These are phyloP conservation scores for Hypanus sabinus DNA, from an alignment of 2,113 vertebrate genomes.

Conservation along the genomic window DNA sequence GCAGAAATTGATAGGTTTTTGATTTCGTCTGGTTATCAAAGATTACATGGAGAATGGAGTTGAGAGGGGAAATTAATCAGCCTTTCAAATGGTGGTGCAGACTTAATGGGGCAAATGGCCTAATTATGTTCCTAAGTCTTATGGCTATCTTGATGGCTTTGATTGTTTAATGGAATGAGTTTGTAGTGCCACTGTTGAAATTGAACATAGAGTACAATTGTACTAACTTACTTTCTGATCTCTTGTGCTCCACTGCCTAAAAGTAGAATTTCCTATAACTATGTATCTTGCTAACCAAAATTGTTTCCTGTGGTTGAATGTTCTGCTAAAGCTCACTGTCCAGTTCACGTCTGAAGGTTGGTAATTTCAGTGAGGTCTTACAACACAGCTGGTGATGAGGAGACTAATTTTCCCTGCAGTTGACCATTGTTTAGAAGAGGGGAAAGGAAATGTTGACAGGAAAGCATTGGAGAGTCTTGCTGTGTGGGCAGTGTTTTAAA, in stretches of 20 bases:
- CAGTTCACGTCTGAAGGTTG: neutral
- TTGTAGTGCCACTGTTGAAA: neutral
- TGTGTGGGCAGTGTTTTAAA: neutral
- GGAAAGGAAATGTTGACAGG: neutral
- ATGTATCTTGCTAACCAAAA: neutral
- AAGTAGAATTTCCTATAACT: neutral
- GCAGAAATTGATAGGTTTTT: no score
- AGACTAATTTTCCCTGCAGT: neutral
- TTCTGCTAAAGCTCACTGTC: neutral
- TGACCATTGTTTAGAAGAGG: neutral
- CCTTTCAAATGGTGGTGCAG: no score
- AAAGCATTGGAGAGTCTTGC: neutral
- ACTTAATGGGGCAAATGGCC: no score
- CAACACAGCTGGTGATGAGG: neutral
- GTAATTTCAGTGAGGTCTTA: neutral
- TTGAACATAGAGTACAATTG: neutral
- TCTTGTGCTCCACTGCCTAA: neutral
- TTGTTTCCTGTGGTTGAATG: neutral
- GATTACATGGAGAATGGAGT: no score
- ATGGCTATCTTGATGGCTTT: neutral
- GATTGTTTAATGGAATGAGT: neutral
- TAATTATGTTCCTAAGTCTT: no score
- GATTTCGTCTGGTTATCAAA: no score
- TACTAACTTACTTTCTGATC: neutral
- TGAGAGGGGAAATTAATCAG: no score